Evolutionary conservation across 2,797 vertebrate species (phyloP), one percentile per base, ranked within the genome.

Genomic region (Typhlichthys eigenmanni): DNA sequence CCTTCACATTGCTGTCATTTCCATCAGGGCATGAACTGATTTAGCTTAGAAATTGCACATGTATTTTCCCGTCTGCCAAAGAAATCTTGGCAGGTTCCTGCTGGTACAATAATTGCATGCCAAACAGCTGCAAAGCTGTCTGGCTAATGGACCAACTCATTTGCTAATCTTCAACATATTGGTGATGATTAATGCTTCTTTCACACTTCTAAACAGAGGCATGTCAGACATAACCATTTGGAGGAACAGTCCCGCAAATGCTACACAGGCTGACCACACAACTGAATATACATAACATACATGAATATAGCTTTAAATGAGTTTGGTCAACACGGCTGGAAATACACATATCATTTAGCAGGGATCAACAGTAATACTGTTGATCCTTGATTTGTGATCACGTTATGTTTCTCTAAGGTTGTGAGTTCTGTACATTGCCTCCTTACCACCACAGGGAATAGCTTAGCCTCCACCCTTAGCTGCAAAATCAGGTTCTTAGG

Each of bases 401-500:
- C 50, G 29, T 50, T 8, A 58, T 47, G 49, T 49, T 17, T 46
- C 9, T 62, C 32, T 47, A 46, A 14, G 7, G 29, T 19, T 13
- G 11, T 43, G 17, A 43, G 8, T 9, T 43, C 2, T 43, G 38
- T 43, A 43, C 7, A 8, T 43, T 43, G 69, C 76, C 81, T 81
- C 60, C 58, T 73, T 76, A 81, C 72, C 68, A 24, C 13, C 71
- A 66, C 12, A 74, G 81, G 16, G 4, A 16, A 16, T 19, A 16
- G 14, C 3, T 43, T 43, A 43, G 7, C 6, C 50, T 11, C 17
- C 49, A 16, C 49, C 49, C 49, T 38, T 9, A 43, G 38, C 38
- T 9, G 38, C 38, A 43, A 9, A 7, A 9, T 7, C 38, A 43
- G 38, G 2, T 43, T 43, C 9, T 43, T 43, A 43, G 38, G 38